phyloP scores from a whole-genome alignment of 2,113 vertebrate species.

The Anseranas semipalmata region DNA sequence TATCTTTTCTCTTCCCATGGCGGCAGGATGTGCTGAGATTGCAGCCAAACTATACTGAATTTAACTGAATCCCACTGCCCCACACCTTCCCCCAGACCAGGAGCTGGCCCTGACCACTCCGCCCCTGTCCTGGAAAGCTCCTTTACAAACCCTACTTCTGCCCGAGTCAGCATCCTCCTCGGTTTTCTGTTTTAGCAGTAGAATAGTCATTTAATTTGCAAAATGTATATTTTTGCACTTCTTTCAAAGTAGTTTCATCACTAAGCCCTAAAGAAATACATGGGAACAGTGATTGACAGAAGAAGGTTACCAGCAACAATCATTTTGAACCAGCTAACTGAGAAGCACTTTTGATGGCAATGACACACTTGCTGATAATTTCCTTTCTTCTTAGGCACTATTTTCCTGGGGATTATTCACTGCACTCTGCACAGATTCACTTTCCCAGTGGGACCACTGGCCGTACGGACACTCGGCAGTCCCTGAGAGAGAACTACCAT shows the following conservation, averaged over 20 bases:
- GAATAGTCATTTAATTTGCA: not conserved
- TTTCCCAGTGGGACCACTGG: not conserved
- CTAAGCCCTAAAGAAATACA: not conserved
- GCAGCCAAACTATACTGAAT: conserved; percentile 5
- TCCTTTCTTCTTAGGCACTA: not conserved
- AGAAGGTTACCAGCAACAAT: not conserved
- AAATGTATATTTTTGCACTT: not conserved
- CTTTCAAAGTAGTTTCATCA: not conserved
- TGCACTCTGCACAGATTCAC: not conserved
- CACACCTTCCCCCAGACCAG: not conserved
- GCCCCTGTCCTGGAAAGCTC: not conserved
- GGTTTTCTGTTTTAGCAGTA: not conserved
- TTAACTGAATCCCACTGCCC: conserved; percentile 11
- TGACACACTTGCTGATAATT: not conserved
- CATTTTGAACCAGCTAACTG: not conserved
- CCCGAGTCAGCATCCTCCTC: not conserved
- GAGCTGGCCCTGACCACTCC: not conserved
- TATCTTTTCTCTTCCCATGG: not conserved
- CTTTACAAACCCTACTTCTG: not conserved
- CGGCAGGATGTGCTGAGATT: not conserved
- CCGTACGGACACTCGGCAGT: not conserved
- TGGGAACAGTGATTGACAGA: not conserved
- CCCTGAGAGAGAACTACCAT: not conserved
- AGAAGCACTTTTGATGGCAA: not conserved
- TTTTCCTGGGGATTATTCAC: not conserved